phyloP scores from a whole-genome alignment of 30 jellyfish, hydroid and myxozoan genomes.

The Haliclystus octoradiatus region DNA sequence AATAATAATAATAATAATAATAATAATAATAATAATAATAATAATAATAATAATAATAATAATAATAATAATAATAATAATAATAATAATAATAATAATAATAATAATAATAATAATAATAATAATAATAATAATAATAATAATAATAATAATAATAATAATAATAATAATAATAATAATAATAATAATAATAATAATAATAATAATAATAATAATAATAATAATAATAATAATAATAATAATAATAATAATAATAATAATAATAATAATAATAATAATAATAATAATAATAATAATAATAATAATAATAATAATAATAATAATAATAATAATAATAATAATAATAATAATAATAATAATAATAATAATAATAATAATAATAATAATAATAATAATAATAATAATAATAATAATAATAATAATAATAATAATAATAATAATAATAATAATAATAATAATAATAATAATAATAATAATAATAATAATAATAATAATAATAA shows the following conservation, averaged over 20 bases:
- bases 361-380: too few relatives aligned
- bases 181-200: not conserved
- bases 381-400: too few relatives aligned
- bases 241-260: not conserved
- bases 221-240: not conserved
- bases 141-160: not conserved
- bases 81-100: not conserved
- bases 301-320: too few relatives aligned
- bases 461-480: too few relatives aligned
- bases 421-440: too few relatives aligned
- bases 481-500: too few relatives aligned
- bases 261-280: too few relatives aligned
- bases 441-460: too few relatives aligned
- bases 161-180: not conserved
- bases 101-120: not conserved
- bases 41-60: not conserved
- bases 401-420: too few relatives aligned
- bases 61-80: not conserved
- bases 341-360: too few relatives aligned
- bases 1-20: not conserved
- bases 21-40: not conserved
- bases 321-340: too few relatives aligned
- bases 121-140: not conserved
- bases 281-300: too few relatives aligned
- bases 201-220: not conserved